Conservation (phyloP, 2,113 vertebrate genomes). For the Eulacestoma nigropectus region DNA sequence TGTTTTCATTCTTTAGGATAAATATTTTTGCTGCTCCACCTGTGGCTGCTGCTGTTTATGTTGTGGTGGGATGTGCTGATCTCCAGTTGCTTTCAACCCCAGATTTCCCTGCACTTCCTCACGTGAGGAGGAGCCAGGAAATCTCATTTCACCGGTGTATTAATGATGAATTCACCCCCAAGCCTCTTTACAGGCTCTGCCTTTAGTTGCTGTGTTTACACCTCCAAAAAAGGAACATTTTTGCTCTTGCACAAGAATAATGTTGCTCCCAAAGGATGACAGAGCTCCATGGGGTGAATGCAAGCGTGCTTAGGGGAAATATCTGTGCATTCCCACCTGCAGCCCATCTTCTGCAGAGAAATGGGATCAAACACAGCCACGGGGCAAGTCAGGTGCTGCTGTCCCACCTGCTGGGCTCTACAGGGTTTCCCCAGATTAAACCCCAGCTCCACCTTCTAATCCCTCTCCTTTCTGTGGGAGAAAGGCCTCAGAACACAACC, state of each 20-base stretch:
- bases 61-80: not conserved
- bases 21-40: not conserved
- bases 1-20: not conserved
- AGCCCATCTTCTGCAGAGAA: not conserved
- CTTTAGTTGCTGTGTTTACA: not conserved
- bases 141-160: not conserved
- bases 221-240: not conserved
- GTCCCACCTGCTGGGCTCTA: not conserved
- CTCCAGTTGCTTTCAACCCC: not conserved
- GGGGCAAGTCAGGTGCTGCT: not conserved
- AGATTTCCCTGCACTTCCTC: not conserved
- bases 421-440: not conserved
- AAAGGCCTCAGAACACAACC: not conserved
- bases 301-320: not conserved
- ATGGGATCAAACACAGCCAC: not conserved
- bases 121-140: not conserved
- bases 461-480: not conserved
- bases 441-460: not conserved
- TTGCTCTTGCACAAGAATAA: not conserved
- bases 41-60: not conserved
- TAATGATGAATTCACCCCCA: not conserved
- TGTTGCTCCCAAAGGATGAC: not conserved
- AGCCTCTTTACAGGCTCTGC: not conserved
- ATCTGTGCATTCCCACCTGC: not conserved
- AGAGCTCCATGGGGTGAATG: not conserved